A percentile compares a stretch with the other conserved stretches of the same genome.
phyloP scores from a whole-genome alignment of 2,797 vertebrate genomes.

The Poeciliopsis paucimaculata region DNA sequence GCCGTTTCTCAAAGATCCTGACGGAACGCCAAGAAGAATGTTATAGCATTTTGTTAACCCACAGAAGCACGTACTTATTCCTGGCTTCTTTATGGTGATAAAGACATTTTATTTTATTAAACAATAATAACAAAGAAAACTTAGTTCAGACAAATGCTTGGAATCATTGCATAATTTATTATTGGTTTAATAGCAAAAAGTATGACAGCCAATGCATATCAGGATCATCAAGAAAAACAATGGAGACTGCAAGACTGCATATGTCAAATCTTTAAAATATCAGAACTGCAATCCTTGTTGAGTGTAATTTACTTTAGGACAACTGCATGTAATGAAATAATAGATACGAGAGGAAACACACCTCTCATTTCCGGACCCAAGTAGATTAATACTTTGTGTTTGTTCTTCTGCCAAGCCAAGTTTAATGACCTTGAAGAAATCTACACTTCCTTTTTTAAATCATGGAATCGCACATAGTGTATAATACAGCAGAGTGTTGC shows the following conservation, averaged over 20 bases:
- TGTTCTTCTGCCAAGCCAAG: neutral
- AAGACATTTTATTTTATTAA: neutral
- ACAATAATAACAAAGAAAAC: neutral
- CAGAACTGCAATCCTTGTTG: neutral
- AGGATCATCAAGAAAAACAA: neutral
- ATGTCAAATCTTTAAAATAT: neutral
- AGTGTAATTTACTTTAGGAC: neutral
- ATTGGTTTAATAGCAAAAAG: conserved; percentile 3
- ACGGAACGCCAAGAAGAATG: neutral
- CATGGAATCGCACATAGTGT: neutral
- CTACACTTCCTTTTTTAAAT: neutral
- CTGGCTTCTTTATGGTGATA: neutral
- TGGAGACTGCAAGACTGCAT: neutral
- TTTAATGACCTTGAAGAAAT: neutral
- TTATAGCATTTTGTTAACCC: neutral
- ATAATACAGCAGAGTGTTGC: neutral
- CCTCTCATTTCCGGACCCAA: too few species aligned
- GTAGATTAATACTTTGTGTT: neutral
- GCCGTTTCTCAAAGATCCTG: neutral
- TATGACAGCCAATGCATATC: neutral
- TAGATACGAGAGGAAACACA: neutral
- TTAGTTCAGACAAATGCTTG: conserved; percentile 7
- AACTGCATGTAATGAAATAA: neutral
- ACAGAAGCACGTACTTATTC: neutral
- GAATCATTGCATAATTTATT: conserved; percentile 35